Evolutionary conservation across 2,888 invertebrate species (phyloP), one percentile per base, ranked within the genome.

Genomic region (Dexiosoma caninum): DNA sequence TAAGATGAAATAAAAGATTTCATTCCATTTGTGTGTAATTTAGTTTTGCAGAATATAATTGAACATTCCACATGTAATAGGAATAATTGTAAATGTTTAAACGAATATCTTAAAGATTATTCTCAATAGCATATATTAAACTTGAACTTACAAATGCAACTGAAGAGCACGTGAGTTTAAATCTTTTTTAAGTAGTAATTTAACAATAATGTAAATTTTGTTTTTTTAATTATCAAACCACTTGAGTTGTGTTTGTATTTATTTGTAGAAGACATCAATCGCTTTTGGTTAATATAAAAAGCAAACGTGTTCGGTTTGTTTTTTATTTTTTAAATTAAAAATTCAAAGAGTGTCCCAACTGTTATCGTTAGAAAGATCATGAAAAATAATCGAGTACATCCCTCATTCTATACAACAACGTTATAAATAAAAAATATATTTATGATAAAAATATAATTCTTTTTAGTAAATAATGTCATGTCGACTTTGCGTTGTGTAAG

Each of bases 91-190:
- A 62, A 46, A 62, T 32, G 4, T 46, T 21, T 32, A 46, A 62
- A 32, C 7, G 14, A 35, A 21, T 16, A n/a, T 32, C 19, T 32
- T 60, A 2, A 23, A 49, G 35, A 21, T 6, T 40, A 44, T 35
- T 55, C 30, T 46, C 44, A 57, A 57, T 55, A 46, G 57, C 14
- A 23, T 16, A 19, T 14, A 69, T 57, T 69, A 69, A 69, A 70
- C 70, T 70, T 70, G 59, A 70, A 70, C 70, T 70, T 37, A 42
- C 2, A 30, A 23, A 32, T 46, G 21, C 4, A 35, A 70, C n/a
- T 23, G 4, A 46, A 37, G 5, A 14, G 23, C 42, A 69, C 30
- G 27, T 57, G 44, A 32, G 23, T 37, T 66, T 32, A 37, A 57
- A n/a, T 37, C 16, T 40, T 4, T 46, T 46, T 42, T 55, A 42